Evolutionary conservation across 2,797 vertebrate species (phyloP).

Genomic region (Pteronotus mesoamericanus): DNA sequence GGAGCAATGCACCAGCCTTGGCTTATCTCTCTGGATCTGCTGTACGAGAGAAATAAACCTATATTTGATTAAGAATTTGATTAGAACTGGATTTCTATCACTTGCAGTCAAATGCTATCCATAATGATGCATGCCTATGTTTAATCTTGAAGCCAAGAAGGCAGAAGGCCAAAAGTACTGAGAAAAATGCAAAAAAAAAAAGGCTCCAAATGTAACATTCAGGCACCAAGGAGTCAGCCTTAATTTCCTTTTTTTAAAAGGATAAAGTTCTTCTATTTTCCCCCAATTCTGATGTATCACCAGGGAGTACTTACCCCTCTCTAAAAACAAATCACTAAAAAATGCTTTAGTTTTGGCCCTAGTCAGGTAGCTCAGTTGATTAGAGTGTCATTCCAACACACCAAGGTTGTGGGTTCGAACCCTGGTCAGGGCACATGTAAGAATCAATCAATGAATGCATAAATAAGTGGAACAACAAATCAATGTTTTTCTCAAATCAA

Average conservation of each 20-base stretch:
- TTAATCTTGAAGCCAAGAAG: neutral
- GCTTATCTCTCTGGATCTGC: neutral
- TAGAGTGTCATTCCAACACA: neutral
- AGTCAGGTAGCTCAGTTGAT: neutral
- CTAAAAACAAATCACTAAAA: neutral
- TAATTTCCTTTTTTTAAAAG: neutral
- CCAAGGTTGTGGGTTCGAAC: neutral
- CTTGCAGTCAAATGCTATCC: neutral
- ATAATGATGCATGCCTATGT: neutral
- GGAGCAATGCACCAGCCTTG: neutral
- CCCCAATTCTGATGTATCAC: neutral
- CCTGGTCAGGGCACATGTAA: neutral
- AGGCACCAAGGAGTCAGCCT: neutral
- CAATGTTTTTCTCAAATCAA: neutral
- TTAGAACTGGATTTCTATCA: neutral
- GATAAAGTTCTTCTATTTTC: slow-evolving; percentile 4
- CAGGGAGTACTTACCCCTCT: neutral
- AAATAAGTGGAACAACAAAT: neutral
- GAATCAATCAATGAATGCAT: neutral
- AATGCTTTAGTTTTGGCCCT: neutral
- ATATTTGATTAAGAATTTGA: neutral
- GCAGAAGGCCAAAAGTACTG: neutral
- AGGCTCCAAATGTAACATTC: neutral
- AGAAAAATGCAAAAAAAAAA: neutral
- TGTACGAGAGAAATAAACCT: neutral